A percentile compares a stretch with the other conserved stretches of the same genome.
These are phyloP conservation scores for Macrotis lagotis DNA, from an alignment of 2,113 vertebrate species.

Conservation along the genomic window DNA sequence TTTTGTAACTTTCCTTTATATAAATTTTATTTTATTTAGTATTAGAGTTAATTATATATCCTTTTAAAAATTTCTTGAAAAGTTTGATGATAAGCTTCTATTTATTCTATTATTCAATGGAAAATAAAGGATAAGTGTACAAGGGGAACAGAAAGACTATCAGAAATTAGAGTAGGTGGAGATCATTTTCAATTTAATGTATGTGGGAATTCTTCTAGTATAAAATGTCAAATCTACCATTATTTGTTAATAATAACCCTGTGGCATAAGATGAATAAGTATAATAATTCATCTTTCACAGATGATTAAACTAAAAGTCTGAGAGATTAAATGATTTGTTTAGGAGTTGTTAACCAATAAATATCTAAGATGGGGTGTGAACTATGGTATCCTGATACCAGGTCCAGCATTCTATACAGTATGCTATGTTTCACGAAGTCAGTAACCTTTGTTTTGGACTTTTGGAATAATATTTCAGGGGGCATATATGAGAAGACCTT, in stretches of 20 bases:
- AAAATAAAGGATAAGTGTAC: background rate
- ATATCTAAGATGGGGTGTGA: background rate
- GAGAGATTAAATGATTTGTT: background rate
- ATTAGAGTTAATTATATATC: background rate
- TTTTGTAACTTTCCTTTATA: background rate
- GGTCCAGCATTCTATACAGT: background rate
- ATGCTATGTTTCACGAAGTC: background rate
- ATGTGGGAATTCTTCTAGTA: background rate
- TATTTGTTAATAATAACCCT: background rate
- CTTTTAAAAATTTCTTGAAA: too few species aligned
- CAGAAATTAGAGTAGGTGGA: background rate
- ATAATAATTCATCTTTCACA: background rate
- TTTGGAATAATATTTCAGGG: background rate
- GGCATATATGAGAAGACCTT: background rate
- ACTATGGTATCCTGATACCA: background rate
- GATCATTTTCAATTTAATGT: background rate
- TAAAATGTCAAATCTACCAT: background rate
- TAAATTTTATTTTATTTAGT: background rate
- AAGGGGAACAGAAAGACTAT: background rate
- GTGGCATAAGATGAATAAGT: background rate
- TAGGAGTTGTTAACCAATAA: background rate
- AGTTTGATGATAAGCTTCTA: background rate
- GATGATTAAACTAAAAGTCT: background rate
- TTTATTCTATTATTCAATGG: background rate
- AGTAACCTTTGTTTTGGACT: background rate